Percentiles rank a stretch among this genome's conserved stretches.
These are phyloP conservation scores for Chaetophractus vellerosus DNA, from an alignment of 2,797 vertebrate genomes.

Conservation along the genomic window DNA sequence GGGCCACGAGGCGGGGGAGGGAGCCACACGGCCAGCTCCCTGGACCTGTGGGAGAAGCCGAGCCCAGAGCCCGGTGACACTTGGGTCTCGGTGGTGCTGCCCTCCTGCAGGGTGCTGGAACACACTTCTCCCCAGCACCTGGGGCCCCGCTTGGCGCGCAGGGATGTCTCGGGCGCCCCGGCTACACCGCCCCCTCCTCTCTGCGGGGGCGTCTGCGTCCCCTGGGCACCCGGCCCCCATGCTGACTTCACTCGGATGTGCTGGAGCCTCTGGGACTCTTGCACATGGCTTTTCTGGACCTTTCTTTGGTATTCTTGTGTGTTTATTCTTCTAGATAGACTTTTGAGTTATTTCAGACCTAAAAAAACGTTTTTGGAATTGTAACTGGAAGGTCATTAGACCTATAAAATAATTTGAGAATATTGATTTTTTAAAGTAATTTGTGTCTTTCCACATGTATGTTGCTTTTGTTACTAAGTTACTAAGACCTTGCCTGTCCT, in stretches of 20 bases:
- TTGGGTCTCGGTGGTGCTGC: too few species aligned
- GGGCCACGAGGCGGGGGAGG: too few species aligned
- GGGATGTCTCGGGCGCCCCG: too few species aligned
- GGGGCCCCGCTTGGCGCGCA: too few species aligned
- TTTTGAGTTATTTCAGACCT: not conserved
- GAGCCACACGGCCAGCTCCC: too few species aligned
- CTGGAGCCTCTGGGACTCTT: not conserved
- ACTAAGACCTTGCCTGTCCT: not conserved
- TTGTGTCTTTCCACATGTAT: rapidly evolving
- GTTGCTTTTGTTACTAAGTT: not conserved
- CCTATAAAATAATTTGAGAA: not conserved
- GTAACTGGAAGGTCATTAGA: not conserved
- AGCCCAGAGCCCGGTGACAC: too few species aligned
- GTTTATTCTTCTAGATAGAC: not conserved
- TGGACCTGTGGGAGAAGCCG: too few species aligned
- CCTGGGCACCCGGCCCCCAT: too few species aligned
- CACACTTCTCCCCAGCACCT: too few species aligned
- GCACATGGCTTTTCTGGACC: not conserved
- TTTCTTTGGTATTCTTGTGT: not conserved
- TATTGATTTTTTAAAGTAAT: not conserved
- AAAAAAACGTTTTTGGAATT: not conserved
- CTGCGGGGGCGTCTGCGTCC: too few species aligned
- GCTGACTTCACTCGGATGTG: not conserved
- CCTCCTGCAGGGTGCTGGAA: too few species aligned
- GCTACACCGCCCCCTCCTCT: too few species aligned